Conservation (phyloP, 1,140 invertebrate genomes). For the Zaprionus davidi region DNA sequence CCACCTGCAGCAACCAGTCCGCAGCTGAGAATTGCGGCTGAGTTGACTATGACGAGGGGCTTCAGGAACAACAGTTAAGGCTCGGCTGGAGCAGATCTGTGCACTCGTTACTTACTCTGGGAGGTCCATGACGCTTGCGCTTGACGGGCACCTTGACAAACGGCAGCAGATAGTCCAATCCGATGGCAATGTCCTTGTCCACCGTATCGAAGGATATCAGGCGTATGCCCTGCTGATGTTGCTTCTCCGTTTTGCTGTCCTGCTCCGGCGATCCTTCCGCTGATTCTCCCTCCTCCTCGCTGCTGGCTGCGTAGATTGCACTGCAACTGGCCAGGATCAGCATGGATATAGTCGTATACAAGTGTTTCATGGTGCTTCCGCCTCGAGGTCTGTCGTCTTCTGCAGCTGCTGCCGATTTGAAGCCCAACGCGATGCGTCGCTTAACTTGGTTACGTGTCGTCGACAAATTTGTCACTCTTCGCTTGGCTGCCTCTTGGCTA, state of each 20-base stretch:
- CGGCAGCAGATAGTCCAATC: conserved; percentile 70
- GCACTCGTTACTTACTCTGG: conserved; percentile 34
- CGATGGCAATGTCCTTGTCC: conserved; percentile 63
- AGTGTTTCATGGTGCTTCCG: conserved; percentile 58
- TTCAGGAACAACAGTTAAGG: background rate
- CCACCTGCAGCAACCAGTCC: conserved; percentile 62
- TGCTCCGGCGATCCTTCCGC: conserved; percentile 9
- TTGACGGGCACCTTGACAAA: conserved; percentile 74
- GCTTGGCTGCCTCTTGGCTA: conserved; percentile 56
- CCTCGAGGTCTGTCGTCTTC: conserved; percentile 21
- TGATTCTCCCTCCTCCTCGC: background rate
- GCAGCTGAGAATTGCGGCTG: conserved; percentile 63
- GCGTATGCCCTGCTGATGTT: conserved; percentile 34
- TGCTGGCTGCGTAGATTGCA: conserved; percentile 40
- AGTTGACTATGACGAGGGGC: conserved; percentile 66
- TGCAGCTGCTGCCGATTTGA: conserved; percentile 47
- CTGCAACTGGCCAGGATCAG: conserved; percentile 39
- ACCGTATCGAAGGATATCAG: conserved; percentile 68
- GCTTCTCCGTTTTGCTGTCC: conserved; percentile 13
- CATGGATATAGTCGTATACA: conserved; percentile 10
- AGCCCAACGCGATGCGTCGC: conserved; percentile 21
- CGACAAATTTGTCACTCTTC: conserved; percentile 27
- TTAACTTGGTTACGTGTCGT: conserved; percentile 35
- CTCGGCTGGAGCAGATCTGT: background rate
- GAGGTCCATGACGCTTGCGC: conserved; percentile 56